Base-by-base conservation (phyloP, 53 echinoderm and acorn worm species). In the Zoroaster sp. region DNA sequence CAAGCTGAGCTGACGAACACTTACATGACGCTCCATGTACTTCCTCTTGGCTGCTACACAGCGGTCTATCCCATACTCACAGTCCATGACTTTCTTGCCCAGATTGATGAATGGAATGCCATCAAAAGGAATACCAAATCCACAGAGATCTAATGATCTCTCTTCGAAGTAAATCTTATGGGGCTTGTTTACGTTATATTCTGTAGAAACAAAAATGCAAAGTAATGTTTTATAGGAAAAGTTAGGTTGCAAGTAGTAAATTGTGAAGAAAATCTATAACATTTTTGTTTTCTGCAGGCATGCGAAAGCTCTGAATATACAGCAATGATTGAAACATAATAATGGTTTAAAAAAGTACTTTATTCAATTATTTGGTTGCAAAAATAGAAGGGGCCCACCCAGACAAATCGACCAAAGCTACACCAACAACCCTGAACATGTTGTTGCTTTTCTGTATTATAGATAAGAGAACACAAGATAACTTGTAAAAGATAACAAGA, bases 51-150 rank as follows among this genome's bases (percentile, higher is more conserved):
- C 80, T 34, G 80, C 80, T 25, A 63, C 23, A 23, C 80, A 65
- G 18, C 80, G 87, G 32, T 92, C 92, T 67, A 73, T 83, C 1
- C 92, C 92, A 32, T 92, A 92, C 69, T 92, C 87, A 45, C 92
- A 92, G 36, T 92, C 92, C 44, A 87, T 87, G 35, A 88, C 74
- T 35, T 92, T 92, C 66, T 92, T 92, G 40, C 86, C 88, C 5
- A 92, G 25, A 54, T 80, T 88, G 30, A 92, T 80, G 49, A 66
- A 92, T 15, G 92, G 92, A 13, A 92, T 49, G 17, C 92, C 92
- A 74, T 92, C 92, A 39, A 59, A 92, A 18, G 92, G 92, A 25
- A 92, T 92, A 9, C 80, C 80, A 40, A 80, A 65, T 18, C 80
- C 40, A 80, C 40, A 25, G 2, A 52, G 21, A 42, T 66, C 80